These are phyloP conservation scores for Peromyscus attwateri DNA, from an alignment of 2,797 vertebrate species.

Conservation along the genomic window DNA sequence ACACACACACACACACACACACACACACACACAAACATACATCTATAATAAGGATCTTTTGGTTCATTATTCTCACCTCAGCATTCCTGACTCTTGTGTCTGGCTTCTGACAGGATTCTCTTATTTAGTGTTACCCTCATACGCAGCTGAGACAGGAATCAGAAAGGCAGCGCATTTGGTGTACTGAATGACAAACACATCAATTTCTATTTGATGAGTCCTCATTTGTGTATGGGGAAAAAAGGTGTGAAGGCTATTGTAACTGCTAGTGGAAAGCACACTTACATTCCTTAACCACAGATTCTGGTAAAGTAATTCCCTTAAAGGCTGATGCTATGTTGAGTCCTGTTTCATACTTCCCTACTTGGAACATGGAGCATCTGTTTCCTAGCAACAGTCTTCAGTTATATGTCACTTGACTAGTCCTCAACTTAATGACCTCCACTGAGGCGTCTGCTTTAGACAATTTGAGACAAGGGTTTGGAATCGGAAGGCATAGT, in stretches of 20 bases:
- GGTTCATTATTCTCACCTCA: neutral
- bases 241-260: neutral
- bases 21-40: neutral
- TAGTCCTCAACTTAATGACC: conserved; percentile 67
- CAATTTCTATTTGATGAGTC: neutral
- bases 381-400: conserved; percentile 73
- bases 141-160: neutral
- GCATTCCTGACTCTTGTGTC: neutral
- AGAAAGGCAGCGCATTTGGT: neutral
- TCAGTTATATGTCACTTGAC: conserved; percentile 14
- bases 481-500: neutral
- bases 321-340: neutral
- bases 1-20: too few species aligned
- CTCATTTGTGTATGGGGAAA: neutral
- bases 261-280: neutral
- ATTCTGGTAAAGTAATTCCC: neutral
- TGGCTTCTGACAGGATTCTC: neutral
- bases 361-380: conserved; percentile 5
- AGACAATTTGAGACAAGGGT: conserved; percentile 33
- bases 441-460: conserved; percentile 55
- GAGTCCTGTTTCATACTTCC: conserved; percentile 4
- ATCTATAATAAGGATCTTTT: neutral
- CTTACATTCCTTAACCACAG: conserved; percentile 6
- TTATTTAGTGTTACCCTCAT: neutral
- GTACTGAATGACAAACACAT: neutral